These are phyloP conservation scores for Pachyuromys duprasi DNA, from an alignment of 2,797 vertebrate genomes.

Conservation along the genomic window DNA sequence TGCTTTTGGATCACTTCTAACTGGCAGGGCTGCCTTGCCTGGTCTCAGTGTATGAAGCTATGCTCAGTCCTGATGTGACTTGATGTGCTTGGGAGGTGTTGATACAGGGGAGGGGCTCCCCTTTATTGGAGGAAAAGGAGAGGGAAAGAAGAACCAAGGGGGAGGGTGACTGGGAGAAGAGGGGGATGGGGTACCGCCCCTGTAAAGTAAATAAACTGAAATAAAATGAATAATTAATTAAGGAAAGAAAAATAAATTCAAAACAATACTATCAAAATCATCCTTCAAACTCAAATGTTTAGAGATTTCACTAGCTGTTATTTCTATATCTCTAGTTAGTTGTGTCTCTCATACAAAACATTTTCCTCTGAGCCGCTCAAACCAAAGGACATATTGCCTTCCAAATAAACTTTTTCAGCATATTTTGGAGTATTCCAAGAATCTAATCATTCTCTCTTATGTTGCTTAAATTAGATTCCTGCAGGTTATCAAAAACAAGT, in stretches of 20 bases:
- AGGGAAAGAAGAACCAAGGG: too few species aligned
- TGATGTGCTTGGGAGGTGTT: too few species aligned
- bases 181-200: too few species aligned
- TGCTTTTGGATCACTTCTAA: too few species aligned
- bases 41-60: too few species aligned
- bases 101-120: too few species aligned
- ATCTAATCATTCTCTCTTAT: neutral
- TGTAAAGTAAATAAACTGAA: too few species aligned
- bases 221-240: neutral
- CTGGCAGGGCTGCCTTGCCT: too few species aligned
- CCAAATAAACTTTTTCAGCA: neutral
- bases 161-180: too few species aligned
- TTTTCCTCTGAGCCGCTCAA: neutral
- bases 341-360: neutral
- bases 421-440: neutral
- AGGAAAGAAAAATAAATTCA: too few species aligned
- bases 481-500: neutral
- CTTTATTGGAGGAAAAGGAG: too few species aligned
- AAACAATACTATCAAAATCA: neutral
- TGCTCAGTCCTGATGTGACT: too few species aligned
- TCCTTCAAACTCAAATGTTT: conserved; percentile 19
- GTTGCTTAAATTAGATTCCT: neutral
- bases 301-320: conserved; percentile 25
- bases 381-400: neutral
- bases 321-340: neutral